Evolutionary conservation across 1,140 invertebrate species (phyloP).

Genomic region (Drosophila albomicans): DNA sequence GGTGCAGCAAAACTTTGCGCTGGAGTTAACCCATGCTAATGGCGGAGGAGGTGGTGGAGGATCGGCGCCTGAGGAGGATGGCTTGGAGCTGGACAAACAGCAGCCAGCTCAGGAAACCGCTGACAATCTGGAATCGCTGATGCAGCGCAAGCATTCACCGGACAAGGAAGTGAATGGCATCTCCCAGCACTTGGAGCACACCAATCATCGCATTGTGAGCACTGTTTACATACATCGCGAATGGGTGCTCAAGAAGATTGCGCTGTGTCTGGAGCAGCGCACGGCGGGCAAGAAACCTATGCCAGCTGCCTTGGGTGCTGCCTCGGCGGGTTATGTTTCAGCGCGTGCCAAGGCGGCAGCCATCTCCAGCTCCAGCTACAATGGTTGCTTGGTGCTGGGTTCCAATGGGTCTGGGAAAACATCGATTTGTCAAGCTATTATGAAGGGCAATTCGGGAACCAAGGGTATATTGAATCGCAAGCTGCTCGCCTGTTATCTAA

Average conservation of each 20-base stretch:
- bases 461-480: constrained; percentile 89
- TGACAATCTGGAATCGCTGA: constrained; percentile 76
- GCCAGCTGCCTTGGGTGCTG: constrained; percentile 61
- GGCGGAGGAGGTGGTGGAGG: constrained; percentile 29
- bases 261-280: constrained; percentile 94
- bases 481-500: constrained; percentile 93
- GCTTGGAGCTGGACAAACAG: constrained; percentile 41
- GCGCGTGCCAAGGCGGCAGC: constrained; percentile 75
- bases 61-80: constrained; percentile 64
- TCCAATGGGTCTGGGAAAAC: constrained; percentile 93
- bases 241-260: constrained; percentile 98
- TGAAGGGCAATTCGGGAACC: constrained; percentile 84
- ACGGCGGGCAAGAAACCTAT: constrained; percentile 85
- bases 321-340: constrained; percentile 62
- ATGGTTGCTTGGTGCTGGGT: constrained; percentile 81
- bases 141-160: constrained; percentile 81
- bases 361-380: constrained; percentile 77
- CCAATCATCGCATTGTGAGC: constrained; percentile 53
- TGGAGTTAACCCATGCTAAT: constrained; percentile 52
- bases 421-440: constrained; percentile 88
- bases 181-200: constrained; percentile 38
- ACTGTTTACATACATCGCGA: constrained; percentile 88
- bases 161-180: constrained; percentile 81
- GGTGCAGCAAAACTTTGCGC: constrained; percentile 80
- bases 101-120: constrained; percentile 59